These are phyloP conservation scores for Pelmatolapia mariae DNA, from an alignment of 2,113 vertebrate species.

Conservation along the genomic window DNA sequence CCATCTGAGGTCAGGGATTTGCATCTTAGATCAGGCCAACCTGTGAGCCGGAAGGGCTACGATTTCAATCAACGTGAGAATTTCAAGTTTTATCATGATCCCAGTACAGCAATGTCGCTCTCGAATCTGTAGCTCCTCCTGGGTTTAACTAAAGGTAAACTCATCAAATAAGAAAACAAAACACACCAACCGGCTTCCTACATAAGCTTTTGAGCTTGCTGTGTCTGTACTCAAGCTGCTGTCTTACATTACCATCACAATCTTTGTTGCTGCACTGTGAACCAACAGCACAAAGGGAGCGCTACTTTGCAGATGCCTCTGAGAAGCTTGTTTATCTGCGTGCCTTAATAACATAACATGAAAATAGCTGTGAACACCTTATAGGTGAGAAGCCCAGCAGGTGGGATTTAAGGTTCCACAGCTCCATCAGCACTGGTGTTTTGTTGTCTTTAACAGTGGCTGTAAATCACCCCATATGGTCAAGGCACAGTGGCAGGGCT, in stretches of 20 bases:
- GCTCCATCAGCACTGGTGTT: neutral
- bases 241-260: neutral
- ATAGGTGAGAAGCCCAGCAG: neutral
- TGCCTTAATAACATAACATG: neutral
- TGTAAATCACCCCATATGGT: constrained; percentile 41
- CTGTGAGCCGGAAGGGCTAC: neutral
- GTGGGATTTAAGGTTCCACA: neutral
- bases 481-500: constrained; percentile 6
- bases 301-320: neutral
- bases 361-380: constrained; percentile 4
- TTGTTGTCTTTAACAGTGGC: neutral
- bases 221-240: neutral
- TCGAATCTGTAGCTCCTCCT: neutral
- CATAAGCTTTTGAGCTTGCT: neutral
- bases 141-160: neutral
- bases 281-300: constrained; percentile 8
- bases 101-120: neutral
- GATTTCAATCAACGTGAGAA: neutral
- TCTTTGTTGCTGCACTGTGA: neutral
- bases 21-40: neutral
- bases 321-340: neutral
- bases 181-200: neutral
- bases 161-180: neutral
- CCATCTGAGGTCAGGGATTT: neutral
- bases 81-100: neutral